phyloP scores from a whole-genome alignment of 2,888 invertebrate species.

The Melinaea menophilus region DNA sequence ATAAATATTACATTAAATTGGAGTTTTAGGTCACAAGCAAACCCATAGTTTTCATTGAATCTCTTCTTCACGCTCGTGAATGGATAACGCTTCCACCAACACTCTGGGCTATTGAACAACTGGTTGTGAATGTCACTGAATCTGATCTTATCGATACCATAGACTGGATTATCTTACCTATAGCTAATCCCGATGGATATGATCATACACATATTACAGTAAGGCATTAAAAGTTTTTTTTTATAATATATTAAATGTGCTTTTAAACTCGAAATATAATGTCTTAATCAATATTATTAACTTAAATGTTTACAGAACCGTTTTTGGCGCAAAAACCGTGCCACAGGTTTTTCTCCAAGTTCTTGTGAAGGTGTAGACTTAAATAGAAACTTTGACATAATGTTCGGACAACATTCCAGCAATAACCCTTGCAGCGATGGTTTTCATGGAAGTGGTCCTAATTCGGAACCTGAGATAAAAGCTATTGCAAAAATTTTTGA shows the following conservation, averaged over 20 bases:
- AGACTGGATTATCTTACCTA: slow-evolving; percentile 82
- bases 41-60: slow-evolving; percentile 78
- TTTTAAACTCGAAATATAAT: not conserved
- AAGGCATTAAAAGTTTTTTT: slow-evolving; percentile 30
- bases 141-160: slow-evolving; percentile 72
- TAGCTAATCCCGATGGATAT: slow-evolving; percentile 85
- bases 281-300: not conserved
- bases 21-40: slow-evolving; percentile 52
- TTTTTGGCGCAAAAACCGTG: slow-evolving; percentile 84
- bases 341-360: slow-evolving; percentile 72
- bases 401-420: slow-evolving; percentile 79
- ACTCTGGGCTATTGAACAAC: slow-evolving; percentile 80
- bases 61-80: slow-evolving; percentile 81
- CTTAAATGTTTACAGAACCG: slow-evolving; percentile 64
- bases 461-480: slow-evolving; percentile 82
- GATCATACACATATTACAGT: slow-evolving; percentile 73
- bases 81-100: slow-evolving; percentile 82
- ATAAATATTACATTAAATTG: not conserved
- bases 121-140: slow-evolving; percentile 77
- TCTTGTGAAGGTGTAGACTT: slow-evolving; percentile 83
- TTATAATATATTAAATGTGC: not conserved
- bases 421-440: slow-evolving; percentile 75
- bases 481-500: slow-evolving; percentile 78
- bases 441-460: slow-evolving; percentile 79
- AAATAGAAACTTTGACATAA: slow-evolving; percentile 85